These are phyloP conservation scores for Cybosia mesomella DNA, from an alignment of 2,888 invertebrate genomes.

Conservation along the genomic window DNA sequence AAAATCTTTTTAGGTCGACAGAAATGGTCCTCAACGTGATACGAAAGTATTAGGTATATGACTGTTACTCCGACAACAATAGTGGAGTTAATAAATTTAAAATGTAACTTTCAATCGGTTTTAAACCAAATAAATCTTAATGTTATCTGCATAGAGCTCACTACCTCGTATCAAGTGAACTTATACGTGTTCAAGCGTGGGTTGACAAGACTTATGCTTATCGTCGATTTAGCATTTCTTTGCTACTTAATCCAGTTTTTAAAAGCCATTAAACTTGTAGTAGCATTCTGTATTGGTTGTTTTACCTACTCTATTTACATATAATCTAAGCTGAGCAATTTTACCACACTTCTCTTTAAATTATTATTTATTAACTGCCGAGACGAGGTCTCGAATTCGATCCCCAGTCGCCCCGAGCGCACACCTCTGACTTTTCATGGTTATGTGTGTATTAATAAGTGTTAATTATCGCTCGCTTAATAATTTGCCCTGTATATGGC, in stretches of 20 bases:
- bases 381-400: no score
- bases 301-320: slow-evolving; percentile 60
- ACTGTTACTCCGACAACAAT: slow-evolving; percentile 46
- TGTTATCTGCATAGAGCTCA: slow-evolving; percentile 54
- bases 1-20: slow-evolving; percentile 32
- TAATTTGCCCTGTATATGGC: no score
- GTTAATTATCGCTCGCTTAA: no score
- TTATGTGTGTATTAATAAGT: no score
- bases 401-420: no score
- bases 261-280: slow-evolving; percentile 82
- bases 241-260: slow-evolving; percentile 84
- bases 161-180: slow-evolving; percentile 44
- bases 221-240: slow-evolving; percentile 83
- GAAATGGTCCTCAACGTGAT: slow-evolving; percentile 28
- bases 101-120: slow-evolving; percentile 35
- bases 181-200: slow-evolving; percentile 67
- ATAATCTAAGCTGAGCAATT: slow-evolving; percentile 47
- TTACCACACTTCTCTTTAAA: slow-evolving; percentile 23
- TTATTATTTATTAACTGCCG: no score
- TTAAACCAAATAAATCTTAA: slow-evolving; percentile 51
- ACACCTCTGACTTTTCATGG: no score
- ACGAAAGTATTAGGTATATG: slow-evolving; percentile 33
- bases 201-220: slow-evolving; percentile 83
- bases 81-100: slow-evolving; percentile 45
- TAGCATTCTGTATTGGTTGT: slow-evolving; percentile 75